Percentiles rank a stretch among this genome's conserved stretches.
Evolutionary conservation across 1,140 invertebrate species (phyloP).

Genomic region (Gonioctena quinquepunctata): DNA sequence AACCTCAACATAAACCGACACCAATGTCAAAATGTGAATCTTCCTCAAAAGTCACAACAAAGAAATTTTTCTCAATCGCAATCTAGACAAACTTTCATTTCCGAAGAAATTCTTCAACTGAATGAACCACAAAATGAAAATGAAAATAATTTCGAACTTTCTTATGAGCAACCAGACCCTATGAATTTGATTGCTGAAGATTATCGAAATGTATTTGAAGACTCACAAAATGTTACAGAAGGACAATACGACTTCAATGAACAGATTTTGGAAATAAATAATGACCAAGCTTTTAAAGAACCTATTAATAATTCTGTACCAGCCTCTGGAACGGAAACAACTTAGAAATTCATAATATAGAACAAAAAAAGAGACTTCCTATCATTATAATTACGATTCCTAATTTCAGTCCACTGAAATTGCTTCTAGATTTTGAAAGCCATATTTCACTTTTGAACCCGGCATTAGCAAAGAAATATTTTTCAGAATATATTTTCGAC

Average conservation of each 20-base stretch:
- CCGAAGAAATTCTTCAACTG: neutral
- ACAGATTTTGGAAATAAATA: neutral
- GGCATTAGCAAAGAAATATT: neutral
- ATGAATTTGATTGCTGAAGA: neutral
- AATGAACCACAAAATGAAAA: neutral
- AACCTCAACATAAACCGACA: neutral
- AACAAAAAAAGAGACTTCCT: neutral
- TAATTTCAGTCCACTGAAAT: neutral
- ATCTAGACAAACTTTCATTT: neutral
- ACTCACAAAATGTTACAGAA: neutral
- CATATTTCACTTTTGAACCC: neutral
- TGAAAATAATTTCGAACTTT: neutral
- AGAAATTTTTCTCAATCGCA: neutral
- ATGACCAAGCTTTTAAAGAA: neutral
- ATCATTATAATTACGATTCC: neutral
- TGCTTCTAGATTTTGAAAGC: neutral
- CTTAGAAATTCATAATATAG: neutral
- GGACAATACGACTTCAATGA: neutral
- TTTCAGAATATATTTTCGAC: neutral
- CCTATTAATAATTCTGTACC: neutral
- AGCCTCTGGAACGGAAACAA: neutral
- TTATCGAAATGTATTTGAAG: neutral
- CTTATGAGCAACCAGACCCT: neutral
- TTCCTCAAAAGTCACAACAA: neutral
- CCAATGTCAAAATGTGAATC: neutral